Evolutionary conservation across 2,888 invertebrate species (phyloP).

Genomic region (Ennomos quercinarius): DNA sequence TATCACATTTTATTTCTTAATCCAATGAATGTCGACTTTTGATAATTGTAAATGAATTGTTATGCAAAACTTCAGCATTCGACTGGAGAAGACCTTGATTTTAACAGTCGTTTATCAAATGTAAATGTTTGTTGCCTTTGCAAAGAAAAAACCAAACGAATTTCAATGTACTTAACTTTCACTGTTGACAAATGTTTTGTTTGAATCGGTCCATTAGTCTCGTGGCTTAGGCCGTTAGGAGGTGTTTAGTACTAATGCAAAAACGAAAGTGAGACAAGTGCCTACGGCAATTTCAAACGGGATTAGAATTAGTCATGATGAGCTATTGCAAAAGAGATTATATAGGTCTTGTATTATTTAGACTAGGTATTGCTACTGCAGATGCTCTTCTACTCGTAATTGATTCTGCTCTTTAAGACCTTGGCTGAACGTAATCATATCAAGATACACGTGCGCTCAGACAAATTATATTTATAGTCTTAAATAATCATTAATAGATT

Average conservation of each 20-base stretch:
- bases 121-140: not conserved
- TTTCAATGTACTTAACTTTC: slow-evolving; percentile 25
- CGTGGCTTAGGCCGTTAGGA: slow-evolving; percentile 14
- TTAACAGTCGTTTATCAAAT: no score
- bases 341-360: not conserved
- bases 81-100: no score
- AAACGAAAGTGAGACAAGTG: slow-evolving; percentile 20
- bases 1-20: no score
- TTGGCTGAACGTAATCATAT: slow-evolving; percentile 16
- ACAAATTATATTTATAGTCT: slow-evolving; percentile 5
- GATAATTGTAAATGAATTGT: no score
- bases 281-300: not conserved
- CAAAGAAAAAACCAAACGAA: slow-evolving; percentile 8
- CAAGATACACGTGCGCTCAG: slow-evolving; percentile 9
- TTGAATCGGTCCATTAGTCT: slow-evolving; percentile 10
- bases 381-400: not conserved
- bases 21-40: no score
- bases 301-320: not conserved
- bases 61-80: no score
- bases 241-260: slow-evolving; percentile 10
- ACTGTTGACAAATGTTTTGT: slow-evolving; percentile 27
- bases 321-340: not conserved
- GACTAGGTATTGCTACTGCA: no score
- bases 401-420: slow-evolving; percentile 9
- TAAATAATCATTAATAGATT: not conserved